Conservation (phyloP, 1,140 invertebrate genomes). For the Tetraneura akinire region DNA sequence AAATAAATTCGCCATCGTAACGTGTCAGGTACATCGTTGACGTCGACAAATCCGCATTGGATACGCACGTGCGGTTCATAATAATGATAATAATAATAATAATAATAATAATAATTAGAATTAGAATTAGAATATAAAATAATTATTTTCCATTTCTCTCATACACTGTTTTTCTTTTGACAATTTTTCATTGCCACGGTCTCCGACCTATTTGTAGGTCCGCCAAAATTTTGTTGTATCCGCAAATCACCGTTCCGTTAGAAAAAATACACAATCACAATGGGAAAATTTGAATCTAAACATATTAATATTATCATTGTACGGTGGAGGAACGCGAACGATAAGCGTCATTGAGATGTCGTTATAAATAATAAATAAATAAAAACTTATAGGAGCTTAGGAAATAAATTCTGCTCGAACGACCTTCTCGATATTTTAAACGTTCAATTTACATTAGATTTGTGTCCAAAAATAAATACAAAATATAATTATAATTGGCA, state of each 20-base stretch:
- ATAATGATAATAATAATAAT: neutral
- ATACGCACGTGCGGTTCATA: conserved; percentile 19
- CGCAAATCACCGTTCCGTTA: neutral
- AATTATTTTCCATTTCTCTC: neutral
- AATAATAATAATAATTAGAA: too few relatives aligned
- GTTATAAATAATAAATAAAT: neutral
- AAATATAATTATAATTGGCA: too few relatives aligned
- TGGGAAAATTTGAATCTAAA: too few relatives aligned
- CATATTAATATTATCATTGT: too few relatives aligned
- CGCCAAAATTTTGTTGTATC: neutral
- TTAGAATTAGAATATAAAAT: neutral
- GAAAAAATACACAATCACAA: too few relatives aligned
- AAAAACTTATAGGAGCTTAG: neutral
- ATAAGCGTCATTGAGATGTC: neutral
- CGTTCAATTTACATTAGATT: neutral
- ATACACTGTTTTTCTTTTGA: neutral
- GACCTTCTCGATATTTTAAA: neutral
- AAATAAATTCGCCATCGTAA: neutral
- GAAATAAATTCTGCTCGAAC: neutral
- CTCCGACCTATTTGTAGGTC: neutral
- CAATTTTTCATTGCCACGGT: conserved; percentile 27
- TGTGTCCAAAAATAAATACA: too few relatives aligned
- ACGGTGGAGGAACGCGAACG: neutral
- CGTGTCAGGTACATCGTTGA: neutral
- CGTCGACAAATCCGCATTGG: neutral